These are phyloP conservation scores for Osmerus eperlanus DNA, from an alignment of 2,113 vertebrate species.

Conservation along the genomic window DNA sequence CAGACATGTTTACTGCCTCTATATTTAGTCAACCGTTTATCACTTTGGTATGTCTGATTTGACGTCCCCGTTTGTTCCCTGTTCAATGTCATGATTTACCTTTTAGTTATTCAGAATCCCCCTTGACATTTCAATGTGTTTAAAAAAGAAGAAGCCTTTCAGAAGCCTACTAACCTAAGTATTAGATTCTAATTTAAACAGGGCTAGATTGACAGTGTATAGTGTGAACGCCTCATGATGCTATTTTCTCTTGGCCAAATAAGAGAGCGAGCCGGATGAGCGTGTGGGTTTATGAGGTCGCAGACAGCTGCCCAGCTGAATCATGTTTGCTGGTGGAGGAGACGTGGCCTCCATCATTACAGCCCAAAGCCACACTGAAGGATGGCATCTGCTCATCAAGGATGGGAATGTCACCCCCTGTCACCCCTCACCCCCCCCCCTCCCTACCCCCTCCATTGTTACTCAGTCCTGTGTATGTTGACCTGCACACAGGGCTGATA, in stretches of 20 bases:
- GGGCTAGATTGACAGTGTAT: background rate
- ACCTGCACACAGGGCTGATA: no score
- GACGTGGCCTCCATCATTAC: conserved; percentile 28
- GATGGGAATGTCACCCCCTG: conserved; percentile 29
- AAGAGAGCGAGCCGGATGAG: conserved; percentile 31
- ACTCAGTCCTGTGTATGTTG: background rate
- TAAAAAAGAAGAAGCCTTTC: no score
- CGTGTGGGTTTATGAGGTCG: conserved; percentile 56
- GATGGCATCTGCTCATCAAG: conserved; percentile 10
- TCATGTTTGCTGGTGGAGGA: conserved; percentile 52
- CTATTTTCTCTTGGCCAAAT: conserved; percentile 5
- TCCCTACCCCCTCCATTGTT: conserved; percentile 16
- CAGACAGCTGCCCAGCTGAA: conserved; percentile 53
- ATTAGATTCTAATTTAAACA: background rate
- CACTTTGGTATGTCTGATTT: no score
- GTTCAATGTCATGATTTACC: no score
- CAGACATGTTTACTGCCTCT: background rate
- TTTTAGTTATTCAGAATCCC: no score
- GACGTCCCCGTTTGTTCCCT: no score
- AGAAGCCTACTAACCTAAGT: background rate
- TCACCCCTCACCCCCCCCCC: background rate
- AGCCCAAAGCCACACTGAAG: conserved; percentile 18
- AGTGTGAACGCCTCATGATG: background rate
- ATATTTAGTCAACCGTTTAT: no score
- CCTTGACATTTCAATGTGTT: background rate